Evolutionary conservation across 2,888 invertebrate genomes (phyloP), one percentile per base, ranked within the genome.

Genomic region (Myopa tessellatipennis): DNA sequence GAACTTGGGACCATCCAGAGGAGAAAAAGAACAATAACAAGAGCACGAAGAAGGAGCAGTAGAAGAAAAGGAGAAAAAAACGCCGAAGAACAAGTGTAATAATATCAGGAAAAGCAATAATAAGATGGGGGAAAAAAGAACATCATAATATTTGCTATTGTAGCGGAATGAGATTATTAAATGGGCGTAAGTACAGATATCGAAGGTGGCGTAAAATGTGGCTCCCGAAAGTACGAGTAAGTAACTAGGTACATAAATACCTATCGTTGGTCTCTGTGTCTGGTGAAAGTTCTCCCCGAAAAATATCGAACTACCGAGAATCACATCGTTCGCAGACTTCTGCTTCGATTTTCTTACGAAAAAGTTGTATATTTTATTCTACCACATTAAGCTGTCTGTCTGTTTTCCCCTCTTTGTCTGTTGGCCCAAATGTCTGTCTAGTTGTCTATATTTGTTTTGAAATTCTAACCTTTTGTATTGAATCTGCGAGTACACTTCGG

Each of bases 1-100:
- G 85, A 84, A 83, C 82, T 83, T 82, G 81, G 77, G 61, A 50
- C 75, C 38, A 58, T 5, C 4, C 58, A 40, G 38, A 36, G 50
- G 58, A 12, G 60, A 50, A 18, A 1, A 60, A 6, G 58, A 12
- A 45, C 45, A 10, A 14, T 3, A 14, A 14, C 55, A 14, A 36
- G 60, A 10, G 63, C 16, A 5, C 55, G 60, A 50, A 18, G 0
- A 60, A 3, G 58, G 65, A 78, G 26, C 26, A 7, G 65, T 61
- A 38, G 40, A 10, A 61, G 55, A n/a, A 50, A 60, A 78, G 58
- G 70, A 70, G 60, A 72, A 77, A 80, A 69, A 75, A 79, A 79
- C 71, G 76, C 80, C 60, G 77, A 79, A 74, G 76, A 69, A 78
- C 78, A 80, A 77, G 26, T 55, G 7, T 6, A 45, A 45, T 45